Evolutionary conservation across 2,888 invertebrate genomes (phyloP), one percentile per base, ranked within the genome.

Genomic region (Sycophila texana): DNA sequence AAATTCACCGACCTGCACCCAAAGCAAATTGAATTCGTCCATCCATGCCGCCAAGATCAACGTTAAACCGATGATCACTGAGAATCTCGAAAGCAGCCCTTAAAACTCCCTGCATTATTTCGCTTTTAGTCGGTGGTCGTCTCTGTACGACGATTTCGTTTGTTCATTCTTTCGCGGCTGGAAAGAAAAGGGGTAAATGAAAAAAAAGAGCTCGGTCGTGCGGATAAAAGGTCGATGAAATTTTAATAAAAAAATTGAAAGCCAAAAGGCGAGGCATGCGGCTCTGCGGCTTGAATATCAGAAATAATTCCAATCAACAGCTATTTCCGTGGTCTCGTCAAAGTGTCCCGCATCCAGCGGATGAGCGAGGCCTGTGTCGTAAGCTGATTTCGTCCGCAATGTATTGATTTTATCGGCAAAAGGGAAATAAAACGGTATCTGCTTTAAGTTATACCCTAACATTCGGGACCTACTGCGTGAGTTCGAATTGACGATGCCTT

Each of bases 281-380:
- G 22, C 49, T n/a, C 18, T 39, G 20, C 53, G 20, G 73, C 51
- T 30, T 13, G 39, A 39, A 39, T 10, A 10, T 7, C 39, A 10
- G 49, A 51, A 13, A 30, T 75, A 75, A 68, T 75, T 75, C 68
- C 68, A 75, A 75, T 75, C 75, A 68, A 61, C 68, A 49, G 58
- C 60, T 39, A 75, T 75, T 68, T 74, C 74, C 58, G 60, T 49
- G 65, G 60, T 14, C 4, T 12, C 74, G n/a, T 65, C 63, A 53
- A 53, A 53, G 16, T 53, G n/a, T 16, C 53, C 26, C n/a, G 53
- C 14, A 5, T 16, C 16, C 4, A 14, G 53, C 2, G 53, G 53
- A 39, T 39, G 53, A 53, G 53, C 4, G 53, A 5, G n/a, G 16
- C 14, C 1, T 0, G 26, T 3, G 3, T 10, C 14, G 12, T 67